These are phyloP conservation scores for Tenebrio molitor DNA, from an alignment of 1,140 invertebrate genomes.

Conservation along the genomic window DNA sequence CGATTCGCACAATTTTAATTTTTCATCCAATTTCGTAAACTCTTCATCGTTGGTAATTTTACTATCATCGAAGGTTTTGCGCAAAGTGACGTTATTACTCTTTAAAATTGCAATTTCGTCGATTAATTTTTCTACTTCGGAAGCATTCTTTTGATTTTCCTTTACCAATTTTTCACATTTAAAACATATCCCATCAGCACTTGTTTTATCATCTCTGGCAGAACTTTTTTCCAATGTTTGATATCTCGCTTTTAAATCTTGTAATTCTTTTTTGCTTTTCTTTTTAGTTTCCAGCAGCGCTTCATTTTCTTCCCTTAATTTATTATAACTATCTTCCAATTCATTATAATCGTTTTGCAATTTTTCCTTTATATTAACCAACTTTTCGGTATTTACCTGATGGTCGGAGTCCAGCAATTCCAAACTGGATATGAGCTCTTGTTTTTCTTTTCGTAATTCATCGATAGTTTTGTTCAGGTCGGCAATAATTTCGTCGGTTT, in stretches of 20 bases:
- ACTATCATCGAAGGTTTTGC: conserved; percentile 50
- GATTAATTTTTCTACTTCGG: conserved; percentile 48
- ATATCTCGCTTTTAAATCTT: conserved; percentile 52
- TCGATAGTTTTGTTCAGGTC: conserved; percentile 52
- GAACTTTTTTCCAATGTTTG: conserved; percentile 48
- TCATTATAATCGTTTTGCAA: conserved; percentile 71
- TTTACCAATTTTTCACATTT: conserved; percentile 46
- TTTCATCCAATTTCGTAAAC: conserved; percentile 43
- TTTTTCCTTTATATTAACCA: conserved; percentile 65
- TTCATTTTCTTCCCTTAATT: conserved; percentile 64
- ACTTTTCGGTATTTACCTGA: conserved; percentile 61
- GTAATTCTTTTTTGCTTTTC: conserved; percentile 55
- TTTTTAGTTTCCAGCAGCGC: conserved; percentile 42
- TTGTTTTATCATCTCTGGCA: conserved; percentile 19
- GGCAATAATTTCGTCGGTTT: conserved; percentile 41
- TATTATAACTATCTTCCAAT: conserved; percentile 68
- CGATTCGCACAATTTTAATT: conserved; percentile 42
- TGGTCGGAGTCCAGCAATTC: conserved; percentile 63
- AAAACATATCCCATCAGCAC: neutral
- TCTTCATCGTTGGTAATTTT: conserved; percentile 48
- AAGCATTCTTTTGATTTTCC: conserved; percentile 43
- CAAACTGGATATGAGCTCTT: conserved; percentile 59
- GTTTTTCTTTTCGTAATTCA: conserved; percentile 62
- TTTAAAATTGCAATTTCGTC: conserved; percentile 50
- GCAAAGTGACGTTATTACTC: conserved; percentile 48